Conservation (phyloP, 2,797 vertebrate genomes). For the Loris lydekkerianus region DNA sequence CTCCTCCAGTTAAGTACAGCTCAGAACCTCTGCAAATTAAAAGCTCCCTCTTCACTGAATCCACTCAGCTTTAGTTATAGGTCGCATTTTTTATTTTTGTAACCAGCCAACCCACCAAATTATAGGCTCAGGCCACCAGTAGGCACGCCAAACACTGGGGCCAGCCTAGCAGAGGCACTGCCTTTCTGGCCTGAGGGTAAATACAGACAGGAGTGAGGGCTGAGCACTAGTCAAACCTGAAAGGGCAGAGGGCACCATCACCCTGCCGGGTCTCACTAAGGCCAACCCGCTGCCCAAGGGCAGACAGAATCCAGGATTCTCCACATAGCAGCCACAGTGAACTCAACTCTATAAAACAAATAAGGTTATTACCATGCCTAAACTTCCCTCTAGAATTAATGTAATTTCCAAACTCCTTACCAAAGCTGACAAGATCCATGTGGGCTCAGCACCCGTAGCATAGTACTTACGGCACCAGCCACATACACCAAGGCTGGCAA, state of each 20-base stretch:
- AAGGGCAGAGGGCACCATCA: constrained; percentile 37
- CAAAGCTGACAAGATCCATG: background rate
- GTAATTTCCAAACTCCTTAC: background rate
- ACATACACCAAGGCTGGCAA: too few relatives aligned
- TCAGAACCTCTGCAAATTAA: constrained; percentile 84
- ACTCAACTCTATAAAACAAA: background rate
- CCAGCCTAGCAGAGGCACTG: constrained; percentile 72
- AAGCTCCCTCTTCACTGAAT: constrained; percentile 84
- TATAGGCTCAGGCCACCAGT: constrained; percentile 72
- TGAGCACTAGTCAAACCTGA: constrained; percentile 70
- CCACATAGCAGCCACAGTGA: background rate
- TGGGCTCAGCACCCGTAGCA: background rate
- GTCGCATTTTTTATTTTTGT: constrained; percentile 87
- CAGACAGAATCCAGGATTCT: background rate
- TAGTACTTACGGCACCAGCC: too few relatives aligned
- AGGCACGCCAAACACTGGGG: constrained; percentile 78
- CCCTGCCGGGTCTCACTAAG: background rate
- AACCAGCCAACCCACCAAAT: constrained; percentile 86
- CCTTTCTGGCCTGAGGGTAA: constrained; percentile 64
- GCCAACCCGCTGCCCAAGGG: background rate
- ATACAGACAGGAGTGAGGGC: background rate
- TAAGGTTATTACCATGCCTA: background rate
- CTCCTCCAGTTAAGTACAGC: constrained; percentile 83
- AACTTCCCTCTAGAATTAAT: background rate
- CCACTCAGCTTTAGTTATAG: constrained; percentile 85